Base-by-base conservation (phyloP, 2,113 vertebrate species). In the Chloebia gouldiae region DNA sequence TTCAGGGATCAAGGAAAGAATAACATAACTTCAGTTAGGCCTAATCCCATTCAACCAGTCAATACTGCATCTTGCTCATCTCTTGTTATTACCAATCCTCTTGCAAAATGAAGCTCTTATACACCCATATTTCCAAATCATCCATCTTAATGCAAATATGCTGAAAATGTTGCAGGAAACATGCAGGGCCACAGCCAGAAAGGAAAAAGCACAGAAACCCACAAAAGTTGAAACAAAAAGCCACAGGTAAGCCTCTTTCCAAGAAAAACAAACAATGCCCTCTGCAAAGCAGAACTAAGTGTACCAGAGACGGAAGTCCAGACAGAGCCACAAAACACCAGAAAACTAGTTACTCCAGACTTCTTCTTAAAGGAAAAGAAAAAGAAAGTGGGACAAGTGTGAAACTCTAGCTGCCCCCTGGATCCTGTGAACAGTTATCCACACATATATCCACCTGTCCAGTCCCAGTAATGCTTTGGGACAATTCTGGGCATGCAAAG, bases 141-240 rank as follows among this genome's bases (percentile, higher is more conserved):
- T 23, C 44, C 80, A 65, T 33, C n/a, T 88, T 64, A 78, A 86
- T 10, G 45, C n/a, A 96, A 93, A 57, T 81, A 86, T 18, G 49
- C 31, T 79, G 64, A 90, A 90, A 90, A 94, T 65, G 56, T 57
- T 92, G 44, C 61, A 83, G 51, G 64, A 88, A 91, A 60, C 23
- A 71, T 12, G 14, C 2, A 72, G 50, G 40, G 53, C 68, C 81
- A 70, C 39, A 78, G 31, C 66, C 60, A 70, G 37, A 90, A 63
- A 60, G 51, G 25, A 72, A 71, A 66, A 75, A 40, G 54, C 60
- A 86, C 0, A 1, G 64, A 92, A 93, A 68, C 28, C 77, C 80
- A 79, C 72, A 88, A n/a, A 88, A 92, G n/a, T 2, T 45, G 57
- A 95, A 94, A 88, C 76, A 90, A 86, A 86, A 92, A 96, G 45